These are phyloP conservation scores for Platerodrilus igneus DNA, from an alignment of 2,888 invertebrate species.

Conservation along the genomic window DNA sequence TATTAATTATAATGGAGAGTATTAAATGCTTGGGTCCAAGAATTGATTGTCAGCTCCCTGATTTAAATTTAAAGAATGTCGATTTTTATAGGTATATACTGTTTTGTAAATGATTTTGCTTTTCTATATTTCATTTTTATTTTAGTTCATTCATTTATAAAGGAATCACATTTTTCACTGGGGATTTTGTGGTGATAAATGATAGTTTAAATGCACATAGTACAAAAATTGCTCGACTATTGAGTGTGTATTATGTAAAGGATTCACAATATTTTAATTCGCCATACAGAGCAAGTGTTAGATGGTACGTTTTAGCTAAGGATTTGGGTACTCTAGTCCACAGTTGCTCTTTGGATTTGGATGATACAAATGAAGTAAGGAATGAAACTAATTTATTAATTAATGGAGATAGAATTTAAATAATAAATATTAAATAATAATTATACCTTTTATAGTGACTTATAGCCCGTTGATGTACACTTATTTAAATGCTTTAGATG, in stretches of 20 bases:
- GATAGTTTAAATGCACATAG: neutral
- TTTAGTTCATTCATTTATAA: conserved; percentile 18
- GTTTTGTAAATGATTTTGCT: neutral
- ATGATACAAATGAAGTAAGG: conserved; percentile 30
- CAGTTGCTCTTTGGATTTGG: conserved; percentile 19
- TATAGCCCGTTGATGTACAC: no score
- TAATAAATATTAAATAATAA: no score
- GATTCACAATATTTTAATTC: conserved; percentile 5
- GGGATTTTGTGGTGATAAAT: conserved; percentile 18
- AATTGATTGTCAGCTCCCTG: conserved; percentile 3
- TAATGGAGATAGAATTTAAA: no score
- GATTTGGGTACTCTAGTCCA: conserved; percentile 19
- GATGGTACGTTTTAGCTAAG: conserved; percentile 26
- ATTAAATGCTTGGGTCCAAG: conserved; percentile 5
- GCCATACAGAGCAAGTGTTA: conserved; percentile 21
- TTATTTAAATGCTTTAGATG: no score
- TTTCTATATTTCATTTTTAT: conserved; percentile 1
- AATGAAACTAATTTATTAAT: no score
- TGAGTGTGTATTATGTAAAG: conserved; percentile 15
- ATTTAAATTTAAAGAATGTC: neutral
- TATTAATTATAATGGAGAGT: neutral
- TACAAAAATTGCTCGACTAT: conserved; percentile 13
- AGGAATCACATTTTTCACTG: conserved; percentile 12
- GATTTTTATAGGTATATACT: conserved; percentile 18
- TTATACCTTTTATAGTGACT: no score